Percentiles rank a stretch among this genome's conserved stretches.
phyloP scores from a whole-genome alignment of 2,888 invertebrate genomes.

The Nasonovia ribisnigri region DNA sequence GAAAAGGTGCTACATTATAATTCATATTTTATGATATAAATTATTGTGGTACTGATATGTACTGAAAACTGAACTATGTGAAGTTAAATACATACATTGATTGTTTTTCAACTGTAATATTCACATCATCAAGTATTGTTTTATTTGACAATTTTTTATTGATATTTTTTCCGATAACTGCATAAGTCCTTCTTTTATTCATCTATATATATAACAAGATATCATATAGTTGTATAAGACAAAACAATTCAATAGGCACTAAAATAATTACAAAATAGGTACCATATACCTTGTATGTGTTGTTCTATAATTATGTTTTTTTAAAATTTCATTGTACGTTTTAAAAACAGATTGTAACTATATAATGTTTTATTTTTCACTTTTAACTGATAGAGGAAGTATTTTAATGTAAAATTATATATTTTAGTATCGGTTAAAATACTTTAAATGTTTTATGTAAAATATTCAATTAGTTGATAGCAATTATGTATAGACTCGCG shows the following conservation, averaged over 20 bases:
- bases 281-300: too few species aligned
- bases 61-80: too few species aligned
- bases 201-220: neutral
- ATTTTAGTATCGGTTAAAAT: neutral
- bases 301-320: neutral
- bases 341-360: neutral
- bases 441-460: neutral
- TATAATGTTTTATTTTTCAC: neutral
- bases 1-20: too few species aligned
- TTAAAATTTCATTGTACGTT: neutral
- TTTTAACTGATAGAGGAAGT: neutral
- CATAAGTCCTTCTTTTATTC: slow-evolving; percentile 3
- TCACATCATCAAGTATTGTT: slow-evolving; percentile 45
- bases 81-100: slow-evolving; percentile 44
- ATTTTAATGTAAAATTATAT: neutral
- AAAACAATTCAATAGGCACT: neutral
- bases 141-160: slow-evolving; percentile 18
- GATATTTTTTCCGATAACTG: slow-evolving; percentile 47
- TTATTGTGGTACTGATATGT: too few species aligned
- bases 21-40: too few species aligned
- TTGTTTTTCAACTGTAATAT: slow-evolving; percentile 47
- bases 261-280: neutral
- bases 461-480: neutral
- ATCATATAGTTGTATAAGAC: neutral
- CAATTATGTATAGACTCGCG: neutral